Evolutionary conservation across 2,113 vertebrate species (phyloP).

Genomic region (Gymnocephalus cernua): DNA sequence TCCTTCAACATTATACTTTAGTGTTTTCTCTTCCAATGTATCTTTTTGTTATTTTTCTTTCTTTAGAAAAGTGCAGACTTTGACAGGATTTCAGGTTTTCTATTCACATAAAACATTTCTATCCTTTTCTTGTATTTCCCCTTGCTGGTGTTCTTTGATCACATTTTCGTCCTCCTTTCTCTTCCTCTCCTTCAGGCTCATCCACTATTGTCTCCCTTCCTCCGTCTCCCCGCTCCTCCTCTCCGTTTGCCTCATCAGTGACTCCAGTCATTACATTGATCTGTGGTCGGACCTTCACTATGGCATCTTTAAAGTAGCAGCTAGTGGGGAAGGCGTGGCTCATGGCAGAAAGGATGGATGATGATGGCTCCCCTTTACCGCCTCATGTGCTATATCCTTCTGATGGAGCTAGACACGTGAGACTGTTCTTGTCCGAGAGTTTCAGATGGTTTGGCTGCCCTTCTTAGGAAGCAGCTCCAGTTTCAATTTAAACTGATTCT

Average conservation of each 20-base stretch:
- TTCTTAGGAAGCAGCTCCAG: constrained; percentile 2
- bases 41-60: constrained; percentile 2
- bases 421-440: background rate
- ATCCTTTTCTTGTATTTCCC: background rate
- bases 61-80: background rate
- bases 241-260: constrained; percentile 49
- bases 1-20: background rate
- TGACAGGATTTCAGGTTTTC: constrained; percentile 5
- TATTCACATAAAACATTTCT: background rate
- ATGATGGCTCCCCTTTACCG: background rate
- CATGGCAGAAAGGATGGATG: constrained; percentile 15
- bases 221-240: constrained; percentile 21
- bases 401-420: background rate
- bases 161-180: constrained; percentile 14
- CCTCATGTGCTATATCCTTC: background rate
- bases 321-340: constrained; percentile 27
- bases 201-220: constrained; percentile 16
- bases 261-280: constrained; percentile 60
- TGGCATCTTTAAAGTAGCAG: constrained; percentile 47
- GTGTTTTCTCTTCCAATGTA: constrained; percentile 31
- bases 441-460: constrained; percentile 8
- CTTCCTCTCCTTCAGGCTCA: constrained; percentile 24
- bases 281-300: constrained; percentile 40
- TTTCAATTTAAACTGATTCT: constrained; percentile 25
- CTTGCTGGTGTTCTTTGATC: background rate